Conservation (phyloP, 2,113 vertebrate genomes). For the Podiceps cristatus region DNA sequence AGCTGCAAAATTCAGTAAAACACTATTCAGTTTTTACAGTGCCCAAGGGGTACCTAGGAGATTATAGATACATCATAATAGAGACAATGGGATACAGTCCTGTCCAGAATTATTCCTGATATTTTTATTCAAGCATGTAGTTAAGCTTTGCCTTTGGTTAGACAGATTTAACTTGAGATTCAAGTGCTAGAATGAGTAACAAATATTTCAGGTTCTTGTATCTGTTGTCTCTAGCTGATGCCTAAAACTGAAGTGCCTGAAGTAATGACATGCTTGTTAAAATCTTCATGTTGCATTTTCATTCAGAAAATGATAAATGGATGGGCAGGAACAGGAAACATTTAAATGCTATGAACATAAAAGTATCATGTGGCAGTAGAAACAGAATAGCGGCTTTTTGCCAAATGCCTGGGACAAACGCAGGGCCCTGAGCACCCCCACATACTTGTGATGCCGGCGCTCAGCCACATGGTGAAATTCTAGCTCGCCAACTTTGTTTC, state of each 20-base stretch:
- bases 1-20: not conserved
- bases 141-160: not conserved
- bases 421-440: slow-evolving; percentile 33
- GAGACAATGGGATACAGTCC: not conserved
- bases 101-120: not conserved
- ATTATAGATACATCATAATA: not conserved
- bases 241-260: not conserved
- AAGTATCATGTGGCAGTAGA: slow-evolving; percentile 28
- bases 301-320: slow-evolving; percentile 40
- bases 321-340: slow-evolving; percentile 37
- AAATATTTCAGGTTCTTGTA: not conserved
- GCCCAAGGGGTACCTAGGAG: not conserved
- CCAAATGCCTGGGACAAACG: slow-evolving; percentile 13
- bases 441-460: not conserved
- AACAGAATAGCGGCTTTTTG: slow-evolving; percentile 42
- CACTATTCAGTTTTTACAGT: not conserved
- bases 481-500: slow-evolving; percentile 56
- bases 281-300: not conserved
- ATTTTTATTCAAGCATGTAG: not conserved
- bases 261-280: not conserved
- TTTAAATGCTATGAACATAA: slow-evolving; percentile 11
- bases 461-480: slow-evolving; percentile 63
- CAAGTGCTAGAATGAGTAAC: not conserved
- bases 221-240: not conserved
- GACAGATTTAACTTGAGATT: not conserved